Conservation (phyloP, 2,113 vertebrate genomes). For the Suricata suricatta region DNA sequence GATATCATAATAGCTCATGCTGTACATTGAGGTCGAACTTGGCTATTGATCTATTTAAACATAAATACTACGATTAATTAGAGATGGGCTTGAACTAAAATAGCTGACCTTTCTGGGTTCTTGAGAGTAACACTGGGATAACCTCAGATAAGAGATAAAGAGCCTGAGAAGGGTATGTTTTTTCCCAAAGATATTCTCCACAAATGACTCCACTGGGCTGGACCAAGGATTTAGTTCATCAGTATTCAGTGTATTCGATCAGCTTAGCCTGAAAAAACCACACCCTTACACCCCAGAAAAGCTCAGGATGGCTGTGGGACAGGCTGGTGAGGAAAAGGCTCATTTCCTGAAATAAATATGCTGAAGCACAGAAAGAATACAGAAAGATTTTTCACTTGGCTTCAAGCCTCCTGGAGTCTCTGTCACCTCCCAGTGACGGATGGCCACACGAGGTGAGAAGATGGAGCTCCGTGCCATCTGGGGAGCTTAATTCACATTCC, state of each 20-base stretch:
- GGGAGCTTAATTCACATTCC: slow-evolving; percentile 22
- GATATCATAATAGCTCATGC: slow-evolving; percentile 72
- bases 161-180: not conserved
- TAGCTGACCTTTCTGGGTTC: slow-evolving; percentile 55
- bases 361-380: slow-evolving; percentile 6
- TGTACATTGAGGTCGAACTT: slow-evolving; percentile 76
- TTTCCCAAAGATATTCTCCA: not conserved
- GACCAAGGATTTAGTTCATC: not conserved
- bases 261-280: not conserved
- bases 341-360: not conserved
- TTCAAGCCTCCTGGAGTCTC: not conserved
- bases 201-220: not conserved
- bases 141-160: not conserved
- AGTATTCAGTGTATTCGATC: not conserved
- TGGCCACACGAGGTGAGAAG: not conserved
- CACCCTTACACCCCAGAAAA: not conserved
- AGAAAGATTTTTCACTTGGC: slow-evolving; percentile 26
- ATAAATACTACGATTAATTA: slow-evolving; percentile 84
- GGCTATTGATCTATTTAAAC: slow-evolving; percentile 77
- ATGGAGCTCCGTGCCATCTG: not conserved
- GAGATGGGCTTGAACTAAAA: slow-evolving; percentile 70
- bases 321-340: slow-evolving; percentile 26
- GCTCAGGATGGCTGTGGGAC: not conserved
- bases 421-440: not conserved
- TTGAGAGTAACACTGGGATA: not conserved